Percentiles rank a stretch among this genome's conserved stretches.
These are phyloP conservation scores for Alosa sapidissima DNA, from an alignment of 2,797 vertebrate genomes.

Conservation along the genomic window DNA sequence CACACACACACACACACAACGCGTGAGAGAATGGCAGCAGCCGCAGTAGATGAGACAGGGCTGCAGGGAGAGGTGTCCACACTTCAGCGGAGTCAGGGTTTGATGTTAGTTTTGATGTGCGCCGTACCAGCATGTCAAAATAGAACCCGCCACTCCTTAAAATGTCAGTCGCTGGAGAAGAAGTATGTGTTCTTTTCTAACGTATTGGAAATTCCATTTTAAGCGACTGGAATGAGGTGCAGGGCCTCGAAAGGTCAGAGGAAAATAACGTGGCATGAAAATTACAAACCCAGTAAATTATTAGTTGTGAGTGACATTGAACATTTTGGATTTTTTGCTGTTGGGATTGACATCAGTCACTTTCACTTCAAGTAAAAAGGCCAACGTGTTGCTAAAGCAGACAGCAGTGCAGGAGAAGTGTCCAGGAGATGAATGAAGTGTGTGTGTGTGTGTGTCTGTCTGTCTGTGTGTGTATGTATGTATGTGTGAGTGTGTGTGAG, in stretches of 20 bases:
- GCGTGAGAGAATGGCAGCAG: not conserved
- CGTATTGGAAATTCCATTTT: conserved; percentile 53
- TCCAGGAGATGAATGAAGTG: conserved; percentile 73
- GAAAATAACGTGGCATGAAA: conserved; percentile 47
- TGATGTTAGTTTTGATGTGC: conserved; percentile 55
- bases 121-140: conserved; percentile 53
- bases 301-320: conserved; percentile 63
- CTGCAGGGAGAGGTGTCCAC: not conserved
- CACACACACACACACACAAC: no score
- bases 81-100: conserved; percentile 24
- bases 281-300: conserved; percentile 61
- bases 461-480: conserved; percentile 25
- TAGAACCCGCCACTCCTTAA: conserved; percentile 44
- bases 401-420: conserved; percentile 64
- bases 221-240: conserved; percentile 45
- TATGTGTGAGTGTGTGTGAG: conserved; percentile 11
- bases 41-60: not conserved
- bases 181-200: conserved; percentile 46
- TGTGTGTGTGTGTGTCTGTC: conserved; percentile 45
- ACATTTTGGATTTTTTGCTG: conserved; percentile 59
- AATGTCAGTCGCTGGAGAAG: conserved; percentile 41
- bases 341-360: conserved; percentile 61
- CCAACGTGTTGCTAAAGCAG: conserved; percentile 64
- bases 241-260: conserved; percentile 41
- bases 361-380: conserved; percentile 69